Base-by-base conservation (phyloP, 2,113 vertebrate genomes). In the Podarcis cretensis region DNA sequence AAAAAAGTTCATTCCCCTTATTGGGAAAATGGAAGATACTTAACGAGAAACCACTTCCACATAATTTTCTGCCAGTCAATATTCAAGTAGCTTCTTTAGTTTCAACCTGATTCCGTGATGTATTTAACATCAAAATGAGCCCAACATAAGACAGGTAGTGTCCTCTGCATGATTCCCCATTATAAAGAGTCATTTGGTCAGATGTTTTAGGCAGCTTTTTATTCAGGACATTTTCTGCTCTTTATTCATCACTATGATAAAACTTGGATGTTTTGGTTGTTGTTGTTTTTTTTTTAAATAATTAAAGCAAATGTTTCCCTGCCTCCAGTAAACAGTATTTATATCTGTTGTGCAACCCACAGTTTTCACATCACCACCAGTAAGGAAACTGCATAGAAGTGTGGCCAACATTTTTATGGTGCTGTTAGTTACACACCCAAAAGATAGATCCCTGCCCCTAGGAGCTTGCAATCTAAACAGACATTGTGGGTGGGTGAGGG, bases 1-100 rank as follows among this genome's bases (percentile, higher is more conserved):
- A 89, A 89, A 85, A 0, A 43, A 30, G 59, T 76, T 65, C n/a
- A 30, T 86, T 86, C 57, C 21, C 71, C 84, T 92, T 82, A 9
- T 63, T 48, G 83, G 37, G 21, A 21, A 76, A 35, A 40, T 27
- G 10, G 1, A 73, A n/a, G 9, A 8, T 76, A 76, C 79, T 48
- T 65, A 59, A 63, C 59, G 32, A 81, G 5, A 73, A 37, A 14
- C 13, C 18, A 6, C 23, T 81, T 79, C 43, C 23, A 65, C n/a
- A 63, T 27, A 71, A 48, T 87, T 81, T 73, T 40, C 68, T 74
- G 59, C 69, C 69, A 35, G 32, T 75, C 59, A 37, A 48, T 48
- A 43, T 83, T 16, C 37, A 83, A 69, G 1, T 1, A 27, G 25
- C 59, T n/a, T 86, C 32, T 78, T n/a, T 14, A 27, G 35, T 37